Evolutionary conservation across 2,888 invertebrate genomes (phyloP).

Genomic region (Ferdinandea cuprea): DNA sequence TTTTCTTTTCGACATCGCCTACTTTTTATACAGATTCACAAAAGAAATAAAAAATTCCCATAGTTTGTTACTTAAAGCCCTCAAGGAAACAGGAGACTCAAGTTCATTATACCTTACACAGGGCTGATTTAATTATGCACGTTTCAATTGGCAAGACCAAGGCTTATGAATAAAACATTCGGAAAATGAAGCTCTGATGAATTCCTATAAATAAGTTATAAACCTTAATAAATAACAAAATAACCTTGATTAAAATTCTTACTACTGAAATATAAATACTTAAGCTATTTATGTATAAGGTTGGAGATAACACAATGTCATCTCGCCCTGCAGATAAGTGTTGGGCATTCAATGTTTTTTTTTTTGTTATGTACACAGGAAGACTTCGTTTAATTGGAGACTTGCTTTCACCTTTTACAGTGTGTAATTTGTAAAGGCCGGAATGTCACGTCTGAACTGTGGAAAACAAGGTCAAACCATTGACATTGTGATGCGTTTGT

Average conservation of each 20-base stretch:
- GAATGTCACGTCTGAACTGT: slow-evolving; percentile 68
- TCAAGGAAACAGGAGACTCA: not conserved
- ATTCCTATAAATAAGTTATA: slow-evolving; percentile 18
- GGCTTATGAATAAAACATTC: slow-evolving; percentile 46
- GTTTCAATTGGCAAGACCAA: slow-evolving; percentile 37
- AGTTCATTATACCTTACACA: slow-evolving; percentile 5
- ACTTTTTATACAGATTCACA: not conserved
- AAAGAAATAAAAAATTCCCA: not conserved
- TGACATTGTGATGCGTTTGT: slow-evolving; percentile 56
- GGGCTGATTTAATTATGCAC: slow-evolving; percentile 37
- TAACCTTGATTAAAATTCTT: slow-evolving; percentile 38
- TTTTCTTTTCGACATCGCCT: too few relatives aligned
- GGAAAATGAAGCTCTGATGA: slow-evolving; percentile 11
- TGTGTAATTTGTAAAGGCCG: slow-evolving; percentile 21
- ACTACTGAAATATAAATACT: not conserved
- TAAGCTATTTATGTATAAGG: slow-evolving; percentile 21
- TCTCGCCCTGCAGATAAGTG: slow-evolving; percentile 25
- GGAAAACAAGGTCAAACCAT: slow-evolving; percentile 62
- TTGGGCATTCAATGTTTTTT: slow-evolving; percentile 40
- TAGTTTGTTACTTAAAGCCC: not conserved
- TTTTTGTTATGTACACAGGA: slow-evolving; percentile 26
- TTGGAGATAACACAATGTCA: slow-evolving; percentile 31
- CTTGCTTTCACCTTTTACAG: slow-evolving; percentile 12
- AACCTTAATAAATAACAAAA: not conserved
- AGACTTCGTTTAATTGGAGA: slow-evolving; percentile 56